Base-by-base conservation (phyloP, 2,797 vertebrate species). In the Microcaecilia unicolor region DNA sequence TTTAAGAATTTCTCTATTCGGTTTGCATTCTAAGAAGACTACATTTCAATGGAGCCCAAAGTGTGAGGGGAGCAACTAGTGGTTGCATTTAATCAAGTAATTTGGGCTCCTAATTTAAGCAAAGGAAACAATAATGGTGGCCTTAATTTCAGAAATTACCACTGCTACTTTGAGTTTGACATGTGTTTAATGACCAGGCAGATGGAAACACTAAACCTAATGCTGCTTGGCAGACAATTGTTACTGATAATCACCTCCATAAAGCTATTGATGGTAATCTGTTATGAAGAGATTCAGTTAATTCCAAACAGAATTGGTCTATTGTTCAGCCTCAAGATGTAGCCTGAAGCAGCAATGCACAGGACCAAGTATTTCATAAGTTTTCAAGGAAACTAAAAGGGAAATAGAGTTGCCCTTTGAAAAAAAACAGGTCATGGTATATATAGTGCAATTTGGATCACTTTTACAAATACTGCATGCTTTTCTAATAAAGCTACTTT, bases 101-200 rank as follows among this genome's bases (percentile, higher is more conserved):
- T 81, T 79, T 61, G 37, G 48, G 51, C 70, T 82, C 67, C 61
- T 18, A 30, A 62, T 77, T 72, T 74, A 73, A 77, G 70, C 58
- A 72, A 77, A 82, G 80, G 79, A 87, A 86, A 84, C 73, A 77
- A 83, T 87, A 77, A 84, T 81, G 80, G 66, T 39, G 36, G 53
- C 53, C 44, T 45, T 82, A 84, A 89, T 78, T 81, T 79, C 74
- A 80, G 72, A 73, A 91, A 86, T 83, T 87, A 71, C 70, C 64
- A 59, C 51, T 77, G 70, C 69, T 78, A 50, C 64, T 72, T 56
- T 13, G 55, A 54, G 59, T 69, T 52, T 80, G 81, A 85, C 78
- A 76, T 81, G 66, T 67, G 48, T 63, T 51, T 83, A 83, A 83
- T 83, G 72, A 80, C 37, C 22, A 44, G 58, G 71, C n/a, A 45